Evolutionary conservation across 2,113 vertebrate genomes (phyloP).

Genomic region (Tricholaema leucomelas): DNA sequence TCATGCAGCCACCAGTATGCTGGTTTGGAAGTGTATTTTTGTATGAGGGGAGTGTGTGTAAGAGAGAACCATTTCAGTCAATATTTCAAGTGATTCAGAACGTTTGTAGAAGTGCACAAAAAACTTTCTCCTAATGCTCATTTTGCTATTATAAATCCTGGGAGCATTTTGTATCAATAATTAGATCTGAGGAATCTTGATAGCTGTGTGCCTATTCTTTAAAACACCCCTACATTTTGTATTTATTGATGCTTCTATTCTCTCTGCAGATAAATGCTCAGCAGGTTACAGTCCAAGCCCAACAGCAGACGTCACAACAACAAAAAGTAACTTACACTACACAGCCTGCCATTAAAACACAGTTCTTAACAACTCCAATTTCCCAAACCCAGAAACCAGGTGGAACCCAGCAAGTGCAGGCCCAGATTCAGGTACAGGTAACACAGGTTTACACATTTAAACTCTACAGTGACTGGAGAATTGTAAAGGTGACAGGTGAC

Average conservation of each 20-base stretch:
- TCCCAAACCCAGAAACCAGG: conserved; percentile 87
- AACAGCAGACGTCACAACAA: conserved; percentile 81
- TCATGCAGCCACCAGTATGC: background rate
- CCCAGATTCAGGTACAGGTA: conserved; percentile 80
- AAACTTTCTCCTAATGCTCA: background rate
- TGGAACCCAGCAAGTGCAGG: conserved; percentile 90
- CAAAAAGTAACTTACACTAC: conserved; percentile 91
- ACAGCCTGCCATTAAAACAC: conserved; percentile 90
- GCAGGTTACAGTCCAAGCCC: conserved; percentile 87
- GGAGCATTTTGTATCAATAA: background rate
- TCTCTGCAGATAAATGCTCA: conserved; percentile 74
- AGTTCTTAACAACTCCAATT: conserved; percentile 89
- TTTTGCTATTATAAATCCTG: background rate
- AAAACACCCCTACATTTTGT: background rate
- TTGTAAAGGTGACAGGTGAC: background rate
- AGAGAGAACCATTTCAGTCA: background rate
- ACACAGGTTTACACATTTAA: conserved; percentile 1
- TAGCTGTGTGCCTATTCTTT: background rate
- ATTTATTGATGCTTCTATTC: background rate
- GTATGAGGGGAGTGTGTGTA: background rate
- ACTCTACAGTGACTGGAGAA: background rate
- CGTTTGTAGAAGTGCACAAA: background rate
- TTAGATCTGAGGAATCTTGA: background rate
- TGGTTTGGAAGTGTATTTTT: background rate
- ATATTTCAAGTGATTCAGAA: background rate